phyloP scores from a whole-genome alignment of 2,113 vertebrate species.

The Cynocephalus volans region DNA sequence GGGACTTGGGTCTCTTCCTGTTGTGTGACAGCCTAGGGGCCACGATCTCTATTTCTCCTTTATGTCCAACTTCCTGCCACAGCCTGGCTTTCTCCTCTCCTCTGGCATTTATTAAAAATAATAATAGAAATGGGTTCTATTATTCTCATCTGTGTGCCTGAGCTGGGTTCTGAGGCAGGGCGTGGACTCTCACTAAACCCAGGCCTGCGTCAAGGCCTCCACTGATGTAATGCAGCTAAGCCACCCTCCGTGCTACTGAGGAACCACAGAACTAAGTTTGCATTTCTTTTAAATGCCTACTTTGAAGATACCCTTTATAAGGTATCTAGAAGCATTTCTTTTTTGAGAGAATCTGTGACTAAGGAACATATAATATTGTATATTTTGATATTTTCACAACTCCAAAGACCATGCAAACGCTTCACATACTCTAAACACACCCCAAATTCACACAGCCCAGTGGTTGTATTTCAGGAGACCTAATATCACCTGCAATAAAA shows the following conservation, averaged over 20 bases:
- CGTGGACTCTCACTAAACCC: background rate
- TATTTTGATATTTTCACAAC: slow-evolving; percentile 13
- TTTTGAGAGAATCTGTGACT: slow-evolving; percentile 39
- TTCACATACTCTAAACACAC: background rate
- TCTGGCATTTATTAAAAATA: background rate
- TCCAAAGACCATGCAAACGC: slow-evolving; percentile 22
- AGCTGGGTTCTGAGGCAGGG: background rate
- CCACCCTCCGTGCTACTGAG: background rate
- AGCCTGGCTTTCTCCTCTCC: background rate
- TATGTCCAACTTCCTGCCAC: background rate
- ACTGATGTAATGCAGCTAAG: background rate
- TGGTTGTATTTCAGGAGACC: background rate
- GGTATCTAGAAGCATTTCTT: slow-evolving; percentile 2
- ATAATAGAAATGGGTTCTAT: background rate
- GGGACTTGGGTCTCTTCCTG: background rate
- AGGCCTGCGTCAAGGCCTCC: background rate
- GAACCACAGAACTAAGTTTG: slow-evolving; percentile 17
- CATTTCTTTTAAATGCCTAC: background rate
- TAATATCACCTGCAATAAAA: background rate
- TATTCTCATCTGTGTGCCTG: slow-evolving; percentile 10
- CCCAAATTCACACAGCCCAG: background rate
- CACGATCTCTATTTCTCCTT: background rate
- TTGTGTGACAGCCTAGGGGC: background rate
- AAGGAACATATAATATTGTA: background rate
- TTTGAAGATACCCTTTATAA: slow-evolving; percentile 51